A percentile compares a stretch with the other conserved stretches of the same genome.
These are phyloP conservation scores for Plagodis pulveraria DNA, from an alignment of 2,888 invertebrate genomes.

Conservation along the genomic window DNA sequence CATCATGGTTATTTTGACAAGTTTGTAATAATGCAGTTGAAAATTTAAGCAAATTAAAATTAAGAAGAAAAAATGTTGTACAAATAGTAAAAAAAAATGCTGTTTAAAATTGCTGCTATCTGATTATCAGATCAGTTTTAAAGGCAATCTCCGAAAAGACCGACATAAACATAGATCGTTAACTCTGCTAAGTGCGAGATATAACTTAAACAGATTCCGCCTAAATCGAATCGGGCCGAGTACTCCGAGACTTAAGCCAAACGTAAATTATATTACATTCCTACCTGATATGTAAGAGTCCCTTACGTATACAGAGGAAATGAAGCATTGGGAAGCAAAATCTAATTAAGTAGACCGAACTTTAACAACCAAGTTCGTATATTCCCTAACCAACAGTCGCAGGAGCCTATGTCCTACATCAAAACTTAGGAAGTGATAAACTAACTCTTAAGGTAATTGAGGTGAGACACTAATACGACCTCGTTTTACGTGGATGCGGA, in stretches of 20 bases:
- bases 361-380: conserved; percentile 23
- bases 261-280: conserved; percentile 52
- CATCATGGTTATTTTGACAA: too few relatives aligned
- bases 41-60: neutral
- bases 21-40: neutral
- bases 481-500: conserved; percentile 8
- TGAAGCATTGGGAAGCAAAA: conserved; percentile 30
- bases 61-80: neutral
- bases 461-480: conserved; percentile 8
- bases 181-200: conserved; percentile 37
- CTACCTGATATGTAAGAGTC: conserved; percentile 42
- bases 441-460: conserved; percentile 10
- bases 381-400: conserved; percentile 4
- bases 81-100: too few relatives aligned
- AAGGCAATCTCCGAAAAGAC: neutral
- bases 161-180: conserved; percentile 20
- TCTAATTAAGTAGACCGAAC: conserved; percentile 46
- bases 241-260: conserved; percentile 41
- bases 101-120: neutral
- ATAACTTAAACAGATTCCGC: conserved; percentile 32
- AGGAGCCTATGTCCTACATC: conserved; percentile 6
- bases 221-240: conserved; percentile 46
- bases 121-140: neutral
- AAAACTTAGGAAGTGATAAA: conserved; percentile 15
- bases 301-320: conserved; percentile 34